Base-by-base conservation (phyloP, 2,797 vertebrate species). In the Pantherophis alleghaniensis region DNA sequence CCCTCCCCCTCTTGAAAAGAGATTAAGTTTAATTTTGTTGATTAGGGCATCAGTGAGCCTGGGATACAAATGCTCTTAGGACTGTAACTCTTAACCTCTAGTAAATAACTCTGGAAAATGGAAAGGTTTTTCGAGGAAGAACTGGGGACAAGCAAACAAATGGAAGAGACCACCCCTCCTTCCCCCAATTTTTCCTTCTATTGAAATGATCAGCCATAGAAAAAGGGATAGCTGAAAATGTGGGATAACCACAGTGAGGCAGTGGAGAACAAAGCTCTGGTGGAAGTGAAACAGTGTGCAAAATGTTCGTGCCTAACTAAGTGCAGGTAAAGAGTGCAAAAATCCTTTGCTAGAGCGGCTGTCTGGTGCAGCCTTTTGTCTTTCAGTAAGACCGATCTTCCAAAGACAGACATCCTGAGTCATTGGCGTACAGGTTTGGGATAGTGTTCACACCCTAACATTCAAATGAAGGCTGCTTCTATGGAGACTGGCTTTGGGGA, bases 211-310 rank as follows among this genome's bases (percentile, higher is more conserved):
- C 42, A 1, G 51, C 90, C 18, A 47, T 16, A 60, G 93, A 88
- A 91, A 89, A 91, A 91, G 92, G 93, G 92, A 91, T 53, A 89
- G 28, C 20, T 37, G 60, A 91, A 59, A 1, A n/a, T 92, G 95
- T 94, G 94, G 83, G 93, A 93, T 57, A 94, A 87, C 96, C 94
- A 93, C 96, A 94, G 95, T 87, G 96, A 97, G 97, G 97, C 95
- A 56, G 92, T 88, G 96, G 95, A 96, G 97, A 97, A 98, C 98
- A 98, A 98, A 97, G 97, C 96, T 96, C 94, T 95, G 95, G 94
- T 97, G 93, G 95, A 92, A 96, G 94, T n/a, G 88, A 90, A 89
- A 93, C 86, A 91, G 66, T 88, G 90, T 96, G 97, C 96, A 56
- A 79, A 97, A 79, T 6, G 94, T 91, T 94, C 89, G 6, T 55